A percentile compares a stretch with the other conserved stretches of the same genome.
phyloP scores from a whole-genome alignment of 37 sponge, comb jelly and placozoan species.

The Bolinopsis microptera region DNA sequence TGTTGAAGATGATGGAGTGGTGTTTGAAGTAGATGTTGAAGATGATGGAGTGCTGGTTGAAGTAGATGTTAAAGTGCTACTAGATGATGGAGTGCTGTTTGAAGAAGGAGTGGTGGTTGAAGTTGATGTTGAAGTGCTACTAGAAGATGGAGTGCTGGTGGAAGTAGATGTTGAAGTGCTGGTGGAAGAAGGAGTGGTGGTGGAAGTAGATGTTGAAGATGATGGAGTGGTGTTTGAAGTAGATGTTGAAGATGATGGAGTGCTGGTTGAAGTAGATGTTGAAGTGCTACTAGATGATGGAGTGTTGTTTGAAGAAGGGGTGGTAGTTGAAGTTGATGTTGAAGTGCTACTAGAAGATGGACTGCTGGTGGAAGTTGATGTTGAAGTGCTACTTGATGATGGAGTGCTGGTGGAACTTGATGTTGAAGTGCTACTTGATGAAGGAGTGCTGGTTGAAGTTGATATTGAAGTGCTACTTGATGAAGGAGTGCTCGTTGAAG shows the following conservation, averaged over 20 bases:
- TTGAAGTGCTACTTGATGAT: conserved; percentile 5
- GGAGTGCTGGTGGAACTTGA: neutral
- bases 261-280: conserved; percentile 2
- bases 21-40: neutral
- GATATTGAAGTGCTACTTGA: neutral
- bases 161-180: neutral
- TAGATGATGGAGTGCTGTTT: neutral
- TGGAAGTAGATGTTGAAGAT: neutral
- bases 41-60: neutral
- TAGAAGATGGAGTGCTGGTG: neutral
- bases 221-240: neutral
- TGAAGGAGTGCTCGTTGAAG: neutral
- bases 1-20: neutral
- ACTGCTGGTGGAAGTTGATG: neutral
- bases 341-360: neutral
- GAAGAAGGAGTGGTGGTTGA: conserved; percentile 4
- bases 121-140: neutral
- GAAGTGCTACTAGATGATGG: neutral
- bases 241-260: neutral
- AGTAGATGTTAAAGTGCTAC: no score
- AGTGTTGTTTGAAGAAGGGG: neutral
- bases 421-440: neutral
- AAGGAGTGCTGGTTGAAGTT: neutral
- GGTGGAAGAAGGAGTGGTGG: neutral
- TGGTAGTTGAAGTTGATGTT: neutral